Conservation (phyloP, 2,113 vertebrate species). For the Oriolus oriolus region DNA sequence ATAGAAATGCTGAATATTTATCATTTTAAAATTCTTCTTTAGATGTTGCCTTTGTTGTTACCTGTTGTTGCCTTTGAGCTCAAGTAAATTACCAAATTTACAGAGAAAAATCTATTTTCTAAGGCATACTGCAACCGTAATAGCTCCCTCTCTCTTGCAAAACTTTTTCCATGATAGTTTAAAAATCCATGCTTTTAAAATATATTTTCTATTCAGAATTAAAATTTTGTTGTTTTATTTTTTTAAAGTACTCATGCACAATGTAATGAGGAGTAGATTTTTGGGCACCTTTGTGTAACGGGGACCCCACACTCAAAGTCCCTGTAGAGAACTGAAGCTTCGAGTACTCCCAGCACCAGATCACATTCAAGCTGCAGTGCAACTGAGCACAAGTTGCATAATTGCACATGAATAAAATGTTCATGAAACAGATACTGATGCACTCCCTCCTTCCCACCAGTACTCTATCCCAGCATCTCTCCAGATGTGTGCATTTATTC, state of each 20-base stretch:
- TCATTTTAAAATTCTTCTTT: neutral
- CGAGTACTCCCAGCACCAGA: neutral
- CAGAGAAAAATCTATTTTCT: neutral
- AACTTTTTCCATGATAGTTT: neutral
- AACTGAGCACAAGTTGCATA: neutral
- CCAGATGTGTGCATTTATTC: constrained; percentile 25
- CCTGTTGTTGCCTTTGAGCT: neutral
- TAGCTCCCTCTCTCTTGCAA: neutral
- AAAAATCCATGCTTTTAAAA: neutral
- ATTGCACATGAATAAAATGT: neutral
- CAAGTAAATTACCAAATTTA: neutral
- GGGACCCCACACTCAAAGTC: neutral
- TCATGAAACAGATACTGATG: neutral
- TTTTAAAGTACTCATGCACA: neutral
- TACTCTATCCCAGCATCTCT: neutral
- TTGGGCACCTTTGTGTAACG: neutral
- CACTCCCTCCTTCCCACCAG: neutral
- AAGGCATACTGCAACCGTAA: neutral
- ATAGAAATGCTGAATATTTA: neutral
- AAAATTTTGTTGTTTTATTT: neutral
- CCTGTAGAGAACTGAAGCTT: neutral
- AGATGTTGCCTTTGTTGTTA: neutral
- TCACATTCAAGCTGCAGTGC: neutral
- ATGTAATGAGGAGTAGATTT: neutral
- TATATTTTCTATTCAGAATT: neutral